These are phyloP conservation scores for Chaetodon auriga DNA, from an alignment of 2,113 vertebrate species.

Conservation along the genomic window DNA sequence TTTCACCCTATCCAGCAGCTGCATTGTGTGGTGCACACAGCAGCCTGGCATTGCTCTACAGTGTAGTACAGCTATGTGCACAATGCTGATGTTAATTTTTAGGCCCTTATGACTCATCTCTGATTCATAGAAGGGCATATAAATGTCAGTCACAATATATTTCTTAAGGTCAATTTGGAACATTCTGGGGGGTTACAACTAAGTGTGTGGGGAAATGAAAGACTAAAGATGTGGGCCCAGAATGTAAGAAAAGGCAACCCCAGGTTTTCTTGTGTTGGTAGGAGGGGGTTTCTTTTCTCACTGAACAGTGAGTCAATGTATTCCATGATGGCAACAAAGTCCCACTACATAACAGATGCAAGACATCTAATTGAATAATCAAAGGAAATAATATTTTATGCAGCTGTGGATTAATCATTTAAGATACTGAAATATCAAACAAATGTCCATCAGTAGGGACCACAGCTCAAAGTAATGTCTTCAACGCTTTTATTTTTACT, in stretches of 20 bases:
- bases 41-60: too few relatives aligned
- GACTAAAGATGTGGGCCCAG: slow-evolving; percentile 1
- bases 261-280: neutral
- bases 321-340: neutral
- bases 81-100: neutral
- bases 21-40: too few relatives aligned
- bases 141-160: neutral
- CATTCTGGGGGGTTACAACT: neutral
- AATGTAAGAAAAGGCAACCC: neutral
- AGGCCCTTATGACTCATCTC: neutral
- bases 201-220: neutral
- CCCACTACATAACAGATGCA: neutral
- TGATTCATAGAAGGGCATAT: neutral
- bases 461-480: neutral
- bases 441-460: neutral
- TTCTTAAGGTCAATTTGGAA: neutral
- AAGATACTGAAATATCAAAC: neutral
- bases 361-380: slow-evolving; percentile 9
- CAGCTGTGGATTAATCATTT: neutral
- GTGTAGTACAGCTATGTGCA: too few relatives aligned
- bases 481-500: neutral
- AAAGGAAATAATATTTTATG: slow-evolving; percentile 14
- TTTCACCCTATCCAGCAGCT: neutral
- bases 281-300: neutral
- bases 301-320: slow-evolving; percentile 23